These are phyloP conservation scores for Lasioglossum pauxillum DNA, from an alignment of 2,888 invertebrate species.

Conservation along the genomic window DNA sequence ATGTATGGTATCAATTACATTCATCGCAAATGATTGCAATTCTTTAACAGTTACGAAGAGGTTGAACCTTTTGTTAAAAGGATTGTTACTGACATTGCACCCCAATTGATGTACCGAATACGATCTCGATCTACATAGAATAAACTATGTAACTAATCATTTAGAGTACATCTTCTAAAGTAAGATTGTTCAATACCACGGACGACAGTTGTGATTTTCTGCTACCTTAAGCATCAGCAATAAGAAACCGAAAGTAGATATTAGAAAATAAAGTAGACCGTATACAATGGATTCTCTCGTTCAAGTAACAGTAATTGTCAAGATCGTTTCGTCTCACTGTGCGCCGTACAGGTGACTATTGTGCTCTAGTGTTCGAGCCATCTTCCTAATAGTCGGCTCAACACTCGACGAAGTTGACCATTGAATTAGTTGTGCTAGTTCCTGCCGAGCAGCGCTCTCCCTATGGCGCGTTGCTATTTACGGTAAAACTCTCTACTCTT, in stretches of 20 bases:
- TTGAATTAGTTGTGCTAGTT: background rate
- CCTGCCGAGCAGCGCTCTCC: background rate
- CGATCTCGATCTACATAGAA: background rate
- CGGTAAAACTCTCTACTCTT: no score
- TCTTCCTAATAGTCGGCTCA: background rate
- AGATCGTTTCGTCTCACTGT: background rate
- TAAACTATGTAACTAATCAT: background rate
- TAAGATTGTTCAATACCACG: background rate
- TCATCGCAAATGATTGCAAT: no score
- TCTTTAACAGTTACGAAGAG: no score
- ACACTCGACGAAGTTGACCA: background rate
- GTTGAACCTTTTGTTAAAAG: no score
- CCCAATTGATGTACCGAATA: no score
- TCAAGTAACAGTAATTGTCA: background rate
- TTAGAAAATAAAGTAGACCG: no score
- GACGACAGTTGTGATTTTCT: no score
- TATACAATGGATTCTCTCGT: background rate
- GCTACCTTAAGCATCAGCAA: background rate
- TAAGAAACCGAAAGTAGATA: no score
- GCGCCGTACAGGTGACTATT: background rate
- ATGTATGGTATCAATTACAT: no score
- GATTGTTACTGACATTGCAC: no score
- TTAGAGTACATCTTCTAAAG: background rate
- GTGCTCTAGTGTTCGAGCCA: background rate
- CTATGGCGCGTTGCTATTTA: no score